Evolutionary conservation across 1,140 invertebrate species (phyloP).

Genomic region (Drosophila pseudoananassae): DNA sequence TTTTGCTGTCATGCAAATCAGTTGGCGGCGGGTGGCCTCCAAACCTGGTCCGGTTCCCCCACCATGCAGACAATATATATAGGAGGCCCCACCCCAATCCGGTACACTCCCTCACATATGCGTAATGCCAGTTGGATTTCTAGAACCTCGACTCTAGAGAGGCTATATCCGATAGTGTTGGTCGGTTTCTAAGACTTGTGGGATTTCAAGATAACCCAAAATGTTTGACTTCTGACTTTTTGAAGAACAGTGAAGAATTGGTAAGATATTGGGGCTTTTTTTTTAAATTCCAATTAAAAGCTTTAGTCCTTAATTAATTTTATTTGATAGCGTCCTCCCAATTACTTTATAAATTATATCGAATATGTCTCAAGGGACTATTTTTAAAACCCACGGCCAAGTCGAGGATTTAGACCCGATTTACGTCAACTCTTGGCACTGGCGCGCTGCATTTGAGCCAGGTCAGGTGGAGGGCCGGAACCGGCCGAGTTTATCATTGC

Average conservation of each 20-base stretch:
- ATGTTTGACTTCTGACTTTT: background rate
- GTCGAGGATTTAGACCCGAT: background rate
- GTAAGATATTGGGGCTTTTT: too few relatives aligned
- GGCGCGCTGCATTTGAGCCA: background rate
- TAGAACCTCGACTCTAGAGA: constrained; percentile 30
- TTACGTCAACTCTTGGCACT: constrained; percentile 10
- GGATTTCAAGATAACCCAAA: too few relatives aligned
- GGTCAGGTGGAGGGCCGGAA: constrained; percentile 60
- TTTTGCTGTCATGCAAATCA: constrained; percentile 78
- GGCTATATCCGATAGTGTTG: constrained; percentile 25
- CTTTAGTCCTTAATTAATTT: background rate
- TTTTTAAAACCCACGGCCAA: background rate
- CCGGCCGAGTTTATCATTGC: constrained; percentile 72
- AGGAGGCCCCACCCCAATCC: constrained; percentile 7
- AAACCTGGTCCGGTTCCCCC: background rate
- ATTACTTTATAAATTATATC: constrained; percentile 1
- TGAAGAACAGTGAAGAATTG: background rate
- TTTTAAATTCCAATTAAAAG: background rate
- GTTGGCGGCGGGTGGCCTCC: constrained; percentile 54
- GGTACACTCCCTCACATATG: constrained; percentile 44
- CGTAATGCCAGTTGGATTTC: constrained; percentile 61
- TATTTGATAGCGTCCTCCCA: background rate
- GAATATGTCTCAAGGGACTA: background rate
- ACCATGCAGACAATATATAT: constrained; percentile 3
- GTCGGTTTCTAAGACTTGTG: background rate